These are phyloP conservation scores for Pyrocoelia pectoralis DNA, from an alignment of 2,888 invertebrate genomes.

Conservation along the genomic window DNA sequence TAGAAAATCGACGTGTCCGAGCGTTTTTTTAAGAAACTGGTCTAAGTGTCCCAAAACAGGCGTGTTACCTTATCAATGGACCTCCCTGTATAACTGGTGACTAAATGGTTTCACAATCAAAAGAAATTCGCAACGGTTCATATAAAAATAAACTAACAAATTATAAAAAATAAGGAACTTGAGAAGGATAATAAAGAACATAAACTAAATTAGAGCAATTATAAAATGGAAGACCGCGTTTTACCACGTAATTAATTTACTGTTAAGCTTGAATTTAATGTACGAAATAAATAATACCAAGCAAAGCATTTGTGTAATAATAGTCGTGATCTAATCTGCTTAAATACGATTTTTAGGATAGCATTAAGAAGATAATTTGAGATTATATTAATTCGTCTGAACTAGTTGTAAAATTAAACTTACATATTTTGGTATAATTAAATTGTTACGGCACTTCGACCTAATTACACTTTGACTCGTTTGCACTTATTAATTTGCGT, in stretches of 20 bases:
- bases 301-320: neutral
- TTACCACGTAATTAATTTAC: slow-evolving; percentile 1
- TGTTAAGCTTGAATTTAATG: neutral
- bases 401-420: neutral
- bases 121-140: no score
- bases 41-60: no score
- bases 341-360: slow-evolving; percentile 1
- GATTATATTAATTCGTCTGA: neutral
- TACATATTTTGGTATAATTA: neutral
- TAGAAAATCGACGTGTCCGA: no score
- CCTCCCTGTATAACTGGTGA: no score
- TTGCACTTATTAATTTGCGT: neutral
- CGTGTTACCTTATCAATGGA: no score
- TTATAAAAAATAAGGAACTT: no score
- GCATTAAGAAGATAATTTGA: slow-evolving; percentile 1
- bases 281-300: neutral
- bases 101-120: no score
- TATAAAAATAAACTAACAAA: no score
- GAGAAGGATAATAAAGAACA: neutral
- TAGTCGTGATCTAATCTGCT: neutral
- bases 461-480: neutral
- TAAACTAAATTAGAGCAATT: neutral
- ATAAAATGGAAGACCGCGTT: slow-evolving; percentile 7
- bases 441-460: neutral
- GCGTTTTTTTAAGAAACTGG: no score